phyloP scores from a whole-genome alignment of 2,888 invertebrate genomes.

The Xanthia icteritia region DNA sequence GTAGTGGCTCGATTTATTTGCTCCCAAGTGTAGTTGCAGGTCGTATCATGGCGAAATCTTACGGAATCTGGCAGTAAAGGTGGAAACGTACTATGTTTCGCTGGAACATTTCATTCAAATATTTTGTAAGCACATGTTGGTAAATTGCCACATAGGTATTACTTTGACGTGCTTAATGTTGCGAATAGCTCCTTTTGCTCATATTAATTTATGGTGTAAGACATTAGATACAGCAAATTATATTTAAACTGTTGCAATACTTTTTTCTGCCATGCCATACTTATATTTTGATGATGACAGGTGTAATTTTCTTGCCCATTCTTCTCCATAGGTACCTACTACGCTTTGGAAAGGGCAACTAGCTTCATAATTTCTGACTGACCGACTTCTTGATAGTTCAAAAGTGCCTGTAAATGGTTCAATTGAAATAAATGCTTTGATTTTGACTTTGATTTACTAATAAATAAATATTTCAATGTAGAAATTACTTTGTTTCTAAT shows the following conservation, averaged over 20 bases:
- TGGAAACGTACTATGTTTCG: constrained; percentile 42
- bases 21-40: too few species aligned
- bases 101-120: constrained; percentile 59
- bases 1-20: too few species aligned
- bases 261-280: constrained; percentile 20
- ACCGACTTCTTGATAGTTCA: too few species aligned
- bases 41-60: constrained; percentile 58
- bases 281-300: constrained; percentile 6
- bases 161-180: constrained; percentile 63
- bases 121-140: constrained; percentile 60
- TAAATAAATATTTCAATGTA: not conserved
- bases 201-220: constrained; percentile 40
- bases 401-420: too few species aligned
- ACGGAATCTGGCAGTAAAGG: constrained; percentile 53
- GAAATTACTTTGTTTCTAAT: not conserved
- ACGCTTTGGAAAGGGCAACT: too few species aligned
- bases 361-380: too few species aligned
- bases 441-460: not conserved
- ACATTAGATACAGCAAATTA: constrained; percentile 37
- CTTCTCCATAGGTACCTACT: too few species aligned
- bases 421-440: too few species aligned
- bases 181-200: constrained; percentile 34
- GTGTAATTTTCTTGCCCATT: not conserved
- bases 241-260: constrained; percentile 15
- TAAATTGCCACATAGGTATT: constrained; percentile 55